Evolutionary conservation across 1,140 invertebrate genomes (phyloP), one percentile per base, ranked within the genome.

Genomic region (Camponotus floridanus): DNA sequence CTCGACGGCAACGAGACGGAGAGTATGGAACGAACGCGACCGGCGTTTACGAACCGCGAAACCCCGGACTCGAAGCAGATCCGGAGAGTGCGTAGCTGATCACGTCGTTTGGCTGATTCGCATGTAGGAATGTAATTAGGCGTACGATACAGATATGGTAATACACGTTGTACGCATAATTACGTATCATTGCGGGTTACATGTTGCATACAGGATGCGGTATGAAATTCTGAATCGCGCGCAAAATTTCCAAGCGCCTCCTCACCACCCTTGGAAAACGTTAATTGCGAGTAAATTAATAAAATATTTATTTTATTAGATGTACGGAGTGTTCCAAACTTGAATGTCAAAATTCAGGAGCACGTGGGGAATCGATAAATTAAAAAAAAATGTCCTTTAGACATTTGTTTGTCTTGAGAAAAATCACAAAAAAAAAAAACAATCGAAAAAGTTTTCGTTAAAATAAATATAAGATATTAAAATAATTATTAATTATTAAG

Each of bases 1-100:
- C 92, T 89, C 92, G 87, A 74, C 90, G 87, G 91, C 88, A 55
- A 88, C 88, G 86, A 85, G 89, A 86, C 88, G 87, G 87, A 87
- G 71, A 78, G 74, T 9, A 85, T 64, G 74, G 18, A 51, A 36
- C 73, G 87, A 79, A 89, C 87, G 85, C 87, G 87, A 70, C 70
- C 70, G 51, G 74, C 62, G 62, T 85, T 74, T 64, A 70, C 86
- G 31, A 85, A 21, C 62, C 76, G 76, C 62, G 76, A 61, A 39
- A 67, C 51, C 26, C 11, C 62, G 48, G 42, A 45, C 42, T 61
- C 62, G 74, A 21, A 64, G 39, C 42, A 39, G 61, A 79, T 65
- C 59, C 45, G 26, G 76, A 61, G 81, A 61, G 55, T 33, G 76
- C 76, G 55, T 42, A 48, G 65, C 64, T 64, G 76, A 85, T 67